These are phyloP conservation scores for Pseudachorutes palmiensis DNA, from an alignment of 1,140 invertebrate genomes.

Conservation along the genomic window DNA sequence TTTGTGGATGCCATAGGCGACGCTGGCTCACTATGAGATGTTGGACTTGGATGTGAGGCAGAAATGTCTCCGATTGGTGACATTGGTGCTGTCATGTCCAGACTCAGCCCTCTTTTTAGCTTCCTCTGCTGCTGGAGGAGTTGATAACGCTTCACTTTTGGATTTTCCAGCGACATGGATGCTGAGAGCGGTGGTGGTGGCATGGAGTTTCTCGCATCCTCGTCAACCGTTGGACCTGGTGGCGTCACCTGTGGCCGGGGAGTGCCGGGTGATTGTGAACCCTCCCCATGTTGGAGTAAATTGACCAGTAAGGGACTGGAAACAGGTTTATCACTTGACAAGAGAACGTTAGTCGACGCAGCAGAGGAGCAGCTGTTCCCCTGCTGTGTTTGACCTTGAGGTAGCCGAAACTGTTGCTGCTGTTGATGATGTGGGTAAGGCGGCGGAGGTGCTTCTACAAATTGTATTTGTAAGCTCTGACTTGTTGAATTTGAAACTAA, in stretches of 20 bases:
- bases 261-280: conserved; percentile 17
- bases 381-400: not conserved
- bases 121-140: conserved; percentile 31
- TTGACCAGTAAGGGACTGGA: conserved; percentile 86
- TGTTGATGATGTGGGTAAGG: conserved; percentile 27
- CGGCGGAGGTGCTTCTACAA: conserved; percentile 23
- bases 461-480: conserved; percentile 35
- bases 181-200: conserved; percentile 10
- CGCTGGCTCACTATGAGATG: not conserved
- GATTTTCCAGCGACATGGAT: conserved; percentile 5
- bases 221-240: not conserved
- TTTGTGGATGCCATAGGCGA: not conserved
- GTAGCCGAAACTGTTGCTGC: conserved; percentile 4
- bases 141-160: conserved; percentile 8
- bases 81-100: conserved; percentile 14
- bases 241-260: not conserved
- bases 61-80: not conserved
- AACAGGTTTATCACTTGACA: conserved; percentile 41
- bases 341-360: not conserved
- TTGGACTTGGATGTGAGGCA: not conserved
- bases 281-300: conserved; percentile 62
- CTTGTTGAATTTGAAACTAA: conserved; percentile 15
- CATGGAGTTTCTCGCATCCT: conserved; percentile 14
- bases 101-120: conserved; percentile 32
- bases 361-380: not conserved